Evolutionary conservation across 2,888 invertebrate genomes (phyloP), one percentile per base, ranked within the genome.

Genomic region (Apodemia duryi): DNA sequence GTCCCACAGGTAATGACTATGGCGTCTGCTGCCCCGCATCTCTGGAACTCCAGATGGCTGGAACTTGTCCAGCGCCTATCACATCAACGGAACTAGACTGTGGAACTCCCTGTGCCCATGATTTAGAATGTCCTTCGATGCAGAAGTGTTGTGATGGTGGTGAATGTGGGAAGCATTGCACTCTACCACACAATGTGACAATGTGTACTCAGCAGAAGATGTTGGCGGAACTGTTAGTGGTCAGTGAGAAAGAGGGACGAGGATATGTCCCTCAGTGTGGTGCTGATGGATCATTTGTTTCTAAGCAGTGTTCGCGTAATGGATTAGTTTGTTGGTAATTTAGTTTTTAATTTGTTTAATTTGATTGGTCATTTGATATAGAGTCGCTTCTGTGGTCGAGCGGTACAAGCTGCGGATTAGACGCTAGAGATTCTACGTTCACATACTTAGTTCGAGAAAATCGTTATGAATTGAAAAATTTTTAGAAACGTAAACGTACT

Each of bases 1-100:
- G 41, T 2, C 3, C 3, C 9, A 46, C 82, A 91, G 95, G 95
- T 71, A 96, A 96, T 77, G 97, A 97, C 78, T 97, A 97, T 77
- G 97, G 97, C 0, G 97, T 97, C 13, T 97, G 97, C 79, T 97
- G 97, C 76, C 96, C 97, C 61, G 95, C 95, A 5, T 95, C 95
- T 0, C 78, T 96, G 67, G 94, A 94, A 75, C 93, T 96, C 63
- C 93, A 95, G 75, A 96, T 97, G 80, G 94, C 96, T 0, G 97
- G 97, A 1, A 93, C 94, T 2, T 97, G 97, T 78, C 97, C 97
- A 0, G 86, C 85, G 0, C 84, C 87, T 38, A 81, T 88, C 0
- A 82, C 88, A 6, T 57, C 57, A 21, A 77, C 81, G 0, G 86
- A 87, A 1, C 61, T 78, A 1, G 86, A 91, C 64, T 95, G 96